These are phyloP conservation scores for Zaprionus gabonicus DNA, from an alignment of 1,140 invertebrate genomes.

Conservation along the genomic window DNA sequence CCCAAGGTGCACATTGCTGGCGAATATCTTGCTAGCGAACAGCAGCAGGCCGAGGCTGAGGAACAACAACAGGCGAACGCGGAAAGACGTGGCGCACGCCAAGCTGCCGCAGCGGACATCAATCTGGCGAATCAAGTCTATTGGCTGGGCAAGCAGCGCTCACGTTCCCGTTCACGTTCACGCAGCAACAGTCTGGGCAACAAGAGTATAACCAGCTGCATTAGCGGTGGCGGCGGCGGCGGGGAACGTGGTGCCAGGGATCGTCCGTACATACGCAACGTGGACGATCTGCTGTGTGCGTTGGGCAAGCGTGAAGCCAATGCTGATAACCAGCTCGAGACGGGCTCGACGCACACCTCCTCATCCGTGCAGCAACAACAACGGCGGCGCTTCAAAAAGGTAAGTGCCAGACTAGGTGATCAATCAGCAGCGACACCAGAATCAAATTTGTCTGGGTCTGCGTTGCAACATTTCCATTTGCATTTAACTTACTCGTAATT, in stretches of 20 bases:
- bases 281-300: slow-evolving; percentile 72
- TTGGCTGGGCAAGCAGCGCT: slow-evolving; percentile 74
- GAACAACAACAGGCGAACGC: slow-evolving; percentile 46
- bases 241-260: slow-evolving; percentile 29
- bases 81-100: slow-evolving; percentile 52
- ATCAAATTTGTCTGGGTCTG: slow-evolving; percentile 41
- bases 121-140: slow-evolving; percentile 80
- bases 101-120: slow-evolving; percentile 75
- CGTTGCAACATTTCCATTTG: slow-evolving; percentile 31
- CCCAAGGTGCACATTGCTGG: slow-evolving; percentile 81
- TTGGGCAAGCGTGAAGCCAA: slow-evolving; percentile 59
- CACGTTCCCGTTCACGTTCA: slow-evolving; percentile 64
- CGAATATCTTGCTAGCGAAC: slow-evolving; percentile 66
- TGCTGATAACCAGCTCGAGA: slow-evolving; percentile 48
- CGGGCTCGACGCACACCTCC: slow-evolving; percentile 61
- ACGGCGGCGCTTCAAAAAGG: slow-evolving; percentile 75
- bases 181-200: slow-evolving; percentile 80
- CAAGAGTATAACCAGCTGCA: slow-evolving; percentile 64
- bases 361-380: slow-evolving; percentile 38
- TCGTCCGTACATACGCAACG: slow-evolving; percentile 72
- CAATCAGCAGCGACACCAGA: slow-evolving; percentile 23
- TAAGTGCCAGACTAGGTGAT: slow-evolving; percentile 46
- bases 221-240: slow-evolving; percentile 49
- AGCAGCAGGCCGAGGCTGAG: slow-evolving; percentile 22
- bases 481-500: slow-evolving; percentile 46